These are phyloP conservation scores for Trichogramma pretiosum DNA, from an alignment of 1,140 invertebrate genomes.

Conservation along the genomic window DNA sequence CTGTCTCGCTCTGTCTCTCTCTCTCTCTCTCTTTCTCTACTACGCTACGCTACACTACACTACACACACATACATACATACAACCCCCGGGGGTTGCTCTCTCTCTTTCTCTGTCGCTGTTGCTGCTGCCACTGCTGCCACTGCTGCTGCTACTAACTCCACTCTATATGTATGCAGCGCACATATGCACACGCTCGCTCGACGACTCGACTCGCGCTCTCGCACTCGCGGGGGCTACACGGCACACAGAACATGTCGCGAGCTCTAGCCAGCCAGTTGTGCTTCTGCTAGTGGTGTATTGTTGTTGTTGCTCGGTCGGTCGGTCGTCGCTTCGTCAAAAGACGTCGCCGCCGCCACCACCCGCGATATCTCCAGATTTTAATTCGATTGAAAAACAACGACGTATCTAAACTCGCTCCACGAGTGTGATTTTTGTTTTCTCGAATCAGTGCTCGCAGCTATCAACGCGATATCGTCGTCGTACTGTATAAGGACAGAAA, in stretches of 20 bases:
- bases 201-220: slow-evolving; percentile 22
- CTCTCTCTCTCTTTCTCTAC: not conserved
- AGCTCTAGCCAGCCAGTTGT: slow-evolving; percentile 22
- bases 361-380: too few species aligned
- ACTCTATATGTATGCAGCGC: too few species aligned
- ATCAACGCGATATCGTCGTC: too few species aligned
- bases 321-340: too few species aligned
- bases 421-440: too few species aligned
- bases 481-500: too few species aligned
- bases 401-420: too few species aligned
- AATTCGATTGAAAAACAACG: too few species aligned
- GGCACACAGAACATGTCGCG: slow-evolving; percentile 36
- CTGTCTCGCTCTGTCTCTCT: not conserved
- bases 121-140: not conserved
- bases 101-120: not conserved
- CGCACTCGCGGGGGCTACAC: slow-evolving; percentile 23
- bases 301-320: slow-evolving; percentile 15
- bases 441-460: too few species aligned
- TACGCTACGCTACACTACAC: not conserved
- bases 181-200: slow-evolving; percentile 13
- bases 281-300: slow-evolving; percentile 14
- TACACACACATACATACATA: too few species aligned
- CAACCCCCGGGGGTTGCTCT: too few species aligned
- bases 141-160: not conserved
- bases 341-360: too few species aligned